Conservation (phyloP, 2,797 vertebrate species). For the Manis pentadactyla region DNA sequence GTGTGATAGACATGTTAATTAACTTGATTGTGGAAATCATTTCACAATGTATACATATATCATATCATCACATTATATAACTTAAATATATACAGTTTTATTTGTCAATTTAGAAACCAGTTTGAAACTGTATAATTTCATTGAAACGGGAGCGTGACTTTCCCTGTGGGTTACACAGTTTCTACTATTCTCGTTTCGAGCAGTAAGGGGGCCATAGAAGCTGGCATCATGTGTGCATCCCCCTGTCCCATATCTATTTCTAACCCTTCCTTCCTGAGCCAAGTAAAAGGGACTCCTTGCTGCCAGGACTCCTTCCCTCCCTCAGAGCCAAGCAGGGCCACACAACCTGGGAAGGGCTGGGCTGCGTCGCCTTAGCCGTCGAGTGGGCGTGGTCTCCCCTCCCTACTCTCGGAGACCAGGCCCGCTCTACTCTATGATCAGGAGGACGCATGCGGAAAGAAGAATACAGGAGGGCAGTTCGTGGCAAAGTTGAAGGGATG, state of each 20-base stretch:
- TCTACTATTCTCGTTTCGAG: not conserved
- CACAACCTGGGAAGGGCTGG: not conserved
- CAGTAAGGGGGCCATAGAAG: not conserved
- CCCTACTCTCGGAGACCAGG: not conserved
- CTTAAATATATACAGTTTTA: not conserved
- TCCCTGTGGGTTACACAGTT: not conserved
- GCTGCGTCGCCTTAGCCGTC: not conserved
- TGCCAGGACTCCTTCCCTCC: not conserved
- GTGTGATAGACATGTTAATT: not conserved
- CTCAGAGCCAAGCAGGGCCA: not conserved
- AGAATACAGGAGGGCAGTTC: not conserved
- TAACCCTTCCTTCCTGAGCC: not conserved
- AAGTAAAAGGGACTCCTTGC: not conserved
- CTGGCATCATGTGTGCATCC: not conserved
- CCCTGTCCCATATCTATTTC: not conserved
- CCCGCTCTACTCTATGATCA: not conserved
- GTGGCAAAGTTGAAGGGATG: not conserved
- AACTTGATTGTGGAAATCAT: not conserved
- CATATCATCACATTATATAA: too few relatives aligned
- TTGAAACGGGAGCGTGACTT: not conserved
- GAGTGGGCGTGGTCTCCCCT: not conserved
- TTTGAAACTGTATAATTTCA: not conserved
- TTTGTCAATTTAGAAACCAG: not conserved
- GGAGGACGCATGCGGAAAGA: not conserved
- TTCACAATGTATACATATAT: not conserved